A percentile compares a stretch with the other conserved stretches of the same genome.
phyloP scores from a whole-genome alignment of 2,113 vertebrate genomes.

The Phalacrocorax carbo region DNA sequence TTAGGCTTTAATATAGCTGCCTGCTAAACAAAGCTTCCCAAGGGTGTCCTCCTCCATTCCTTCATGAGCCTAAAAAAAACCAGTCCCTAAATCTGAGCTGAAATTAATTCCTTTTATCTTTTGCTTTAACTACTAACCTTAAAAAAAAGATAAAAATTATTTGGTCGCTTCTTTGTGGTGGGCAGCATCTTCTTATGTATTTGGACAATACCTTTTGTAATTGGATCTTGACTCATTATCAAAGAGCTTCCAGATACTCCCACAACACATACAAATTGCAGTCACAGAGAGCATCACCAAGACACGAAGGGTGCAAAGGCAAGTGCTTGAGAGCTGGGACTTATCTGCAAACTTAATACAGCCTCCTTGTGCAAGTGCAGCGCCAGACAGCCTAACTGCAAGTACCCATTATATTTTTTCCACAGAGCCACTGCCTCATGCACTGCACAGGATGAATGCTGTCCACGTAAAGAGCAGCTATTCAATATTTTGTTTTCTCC shows the following conservation, averaged over 20 bases:
- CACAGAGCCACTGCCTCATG: background rate
- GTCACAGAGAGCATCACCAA: background rate
- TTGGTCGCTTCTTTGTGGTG: background rate
- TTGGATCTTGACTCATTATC: background rate
- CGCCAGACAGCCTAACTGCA: background rate
- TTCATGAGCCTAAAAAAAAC: background rate
- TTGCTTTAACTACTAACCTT: background rate
- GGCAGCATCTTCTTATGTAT: background rate
- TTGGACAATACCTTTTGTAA: background rate
- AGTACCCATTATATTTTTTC: rapidly evolving
- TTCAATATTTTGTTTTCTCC: background rate
- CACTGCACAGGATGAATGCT: background rate
- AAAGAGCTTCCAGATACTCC: background rate
- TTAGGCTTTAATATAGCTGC: background rate
- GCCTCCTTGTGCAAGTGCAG: background rate
- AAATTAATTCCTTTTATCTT: background rate
- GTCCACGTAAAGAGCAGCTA: background rate
- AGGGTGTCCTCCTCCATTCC: background rate
- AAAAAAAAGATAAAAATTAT: background rate
- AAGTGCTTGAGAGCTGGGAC: background rate
- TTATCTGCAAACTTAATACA: background rate
- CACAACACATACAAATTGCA: background rate
- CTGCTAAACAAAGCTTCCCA: background rate
- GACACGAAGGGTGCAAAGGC: background rate
- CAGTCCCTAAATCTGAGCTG: background rate